Evolutionary conservation across 2,888 invertebrate genomes (phyloP), one percentile per base, ranked within the genome.

Genomic region (Metellina segmentata): DNA sequence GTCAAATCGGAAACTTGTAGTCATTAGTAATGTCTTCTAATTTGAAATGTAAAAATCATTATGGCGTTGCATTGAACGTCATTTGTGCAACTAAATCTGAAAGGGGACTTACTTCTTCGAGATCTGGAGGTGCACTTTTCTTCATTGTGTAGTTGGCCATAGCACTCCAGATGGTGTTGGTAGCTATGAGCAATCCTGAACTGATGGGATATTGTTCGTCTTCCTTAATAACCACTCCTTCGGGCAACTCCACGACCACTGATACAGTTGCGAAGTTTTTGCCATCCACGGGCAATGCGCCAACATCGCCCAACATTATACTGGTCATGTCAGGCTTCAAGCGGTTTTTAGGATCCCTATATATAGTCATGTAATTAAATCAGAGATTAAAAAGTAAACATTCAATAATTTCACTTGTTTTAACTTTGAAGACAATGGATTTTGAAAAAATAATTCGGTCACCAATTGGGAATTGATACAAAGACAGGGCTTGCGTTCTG

Each of bases 141-240:
- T 86, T 92, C 91, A 93, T 93, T 7, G 92, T 92, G 20, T 93
- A 93, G 74, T 92, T 93, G 6, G 93, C 92, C 82, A 86, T 90
- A 49, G 92, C 85, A n/a, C 93, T 86, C 93, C 93, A 93, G 34
- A 93, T 93, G 0, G 88, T 92, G 34, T 93, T 81, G 8, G 75
- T 81, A n/a, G 90, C 78, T 5, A 93, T 91, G n/a, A 88, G 81
- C 6, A 93, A 72, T 0, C 92, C 93, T 6, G 92, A 91, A 20
- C 81, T 85, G n/a, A 93, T 90, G 2, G 93, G 93, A 74, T 93
- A 93, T 34, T 79, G 81, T 34, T 91, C 92, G 53, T 90, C 85
- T 4, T 90, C 90, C 8, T 93, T 90, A 20, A 93, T 81, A 13
- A 69, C 70, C 5, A 52, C 20, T 16, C 79, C 81, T 13, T 79